Base-by-base conservation (phyloP, 2,797 vertebrate species). In the Notolabrus celidotus region DNA sequence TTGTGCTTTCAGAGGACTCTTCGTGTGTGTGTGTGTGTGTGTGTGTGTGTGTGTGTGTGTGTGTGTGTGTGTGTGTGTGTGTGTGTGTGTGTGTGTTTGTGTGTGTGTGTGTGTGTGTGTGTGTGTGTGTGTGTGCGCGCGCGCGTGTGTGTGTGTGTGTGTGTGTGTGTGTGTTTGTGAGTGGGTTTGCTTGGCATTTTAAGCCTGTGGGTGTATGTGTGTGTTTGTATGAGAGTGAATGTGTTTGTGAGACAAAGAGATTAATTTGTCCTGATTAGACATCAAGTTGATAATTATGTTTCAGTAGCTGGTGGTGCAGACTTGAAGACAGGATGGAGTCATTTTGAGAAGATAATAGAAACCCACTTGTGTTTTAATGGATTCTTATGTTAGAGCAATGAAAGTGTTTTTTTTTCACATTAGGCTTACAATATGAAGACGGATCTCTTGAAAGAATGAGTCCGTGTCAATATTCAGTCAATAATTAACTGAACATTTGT, bases 251-350 rank as follows among this genome's bases (percentile, higher is more conserved):
- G 71, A 86, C 85, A 79, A 78, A 57, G 56, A 82, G 83, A 89
- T 87, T 83, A 63, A 90, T 90, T 90, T 86, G 74, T 81, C 87
- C 80, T 89, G 88, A 92, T 92, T 87, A 92, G 79, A 77, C 86
- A 80, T 85, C 85, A 77, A 82, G 74, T 65, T 70, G 68, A 79
- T 77, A 70, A 88, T 88, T 85, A 71, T 16, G 34, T 74, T 69
- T 74, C 66, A 77, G 65, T 42, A 61, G 57, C 62, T 54, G 17
- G 62, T 77, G 59, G 62, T 66, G 80, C 62, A 64, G 74, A 74
- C 72, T 67, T 51, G 71, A 76, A 80, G 67, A 73, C 79, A 66
- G 74, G 77, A 74, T 53, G 46, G 63, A 42, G 57, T 75, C 53
- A 73, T 75, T 79, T 29, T 33, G 68, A 68, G 65, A 58, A 58